Conservation (phyloP, 2,888 invertebrate genomes). For the Ophraella communa region DNA sequence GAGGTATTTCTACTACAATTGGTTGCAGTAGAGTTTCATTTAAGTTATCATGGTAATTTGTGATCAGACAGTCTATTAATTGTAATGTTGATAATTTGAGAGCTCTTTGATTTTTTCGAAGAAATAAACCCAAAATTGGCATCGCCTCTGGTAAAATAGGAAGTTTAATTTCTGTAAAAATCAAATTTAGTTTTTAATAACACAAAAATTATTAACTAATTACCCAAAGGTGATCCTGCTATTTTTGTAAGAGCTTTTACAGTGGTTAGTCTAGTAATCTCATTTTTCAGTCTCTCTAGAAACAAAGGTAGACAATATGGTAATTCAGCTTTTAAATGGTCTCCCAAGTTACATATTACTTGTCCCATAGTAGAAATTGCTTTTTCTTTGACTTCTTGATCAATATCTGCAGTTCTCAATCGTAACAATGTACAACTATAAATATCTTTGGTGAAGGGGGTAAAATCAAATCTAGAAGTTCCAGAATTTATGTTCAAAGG, state of each 20-base stretch:
- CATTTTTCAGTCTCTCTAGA: constrained; percentile 92
- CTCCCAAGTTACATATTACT: constrained; percentile 90
- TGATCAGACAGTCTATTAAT: constrained; percentile 87
- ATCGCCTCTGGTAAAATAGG: constrained; percentile 76
- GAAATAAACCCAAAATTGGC: constrained; percentile 90
- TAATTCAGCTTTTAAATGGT: constrained; percentile 80
- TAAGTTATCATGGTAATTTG: constrained; percentile 76
- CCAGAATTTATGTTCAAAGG: constrained; percentile 71
- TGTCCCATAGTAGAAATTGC: constrained; percentile 98
- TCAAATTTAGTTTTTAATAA: background rate
- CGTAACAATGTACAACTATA: constrained; percentile 86
- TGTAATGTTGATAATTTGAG: constrained; percentile 90
- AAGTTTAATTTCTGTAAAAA: constrained; percentile 41
- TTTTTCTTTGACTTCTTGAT: constrained; percentile 98
- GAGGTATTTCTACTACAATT: constrained; percentile 88
- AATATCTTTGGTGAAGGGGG: constrained; percentile 78
- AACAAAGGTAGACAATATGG: constrained; percentile 91
- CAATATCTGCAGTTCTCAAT: constrained; percentile 93
- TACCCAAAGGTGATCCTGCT: constrained; percentile 83
- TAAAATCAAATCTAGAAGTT: constrained; percentile 70
- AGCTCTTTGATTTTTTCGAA: constrained; percentile 95
- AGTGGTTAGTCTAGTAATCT: constrained; percentile 95
- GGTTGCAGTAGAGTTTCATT: constrained; percentile 73
- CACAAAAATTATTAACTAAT: constrained; percentile 5
- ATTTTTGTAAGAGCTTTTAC: constrained; percentile 96